phyloP scores from a whole-genome alignment of 2,113 vertebrate genomes.

The Gnathonemus echidnorhynchus region DNA sequence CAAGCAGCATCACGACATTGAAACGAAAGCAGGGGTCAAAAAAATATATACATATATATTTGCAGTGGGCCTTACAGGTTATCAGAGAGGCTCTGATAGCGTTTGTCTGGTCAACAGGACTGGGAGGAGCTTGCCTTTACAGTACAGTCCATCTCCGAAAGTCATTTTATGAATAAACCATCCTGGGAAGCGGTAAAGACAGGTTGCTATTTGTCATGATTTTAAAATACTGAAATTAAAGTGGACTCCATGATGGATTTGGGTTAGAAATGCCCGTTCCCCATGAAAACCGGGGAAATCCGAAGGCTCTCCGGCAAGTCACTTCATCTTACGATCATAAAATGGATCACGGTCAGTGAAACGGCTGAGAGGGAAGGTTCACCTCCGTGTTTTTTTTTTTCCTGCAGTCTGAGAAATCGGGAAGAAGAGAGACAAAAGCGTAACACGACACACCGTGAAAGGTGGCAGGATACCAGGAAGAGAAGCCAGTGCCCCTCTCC shows the following conservation, averaged over 20 bases:
- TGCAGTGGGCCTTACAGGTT: conserved; percentile 21
- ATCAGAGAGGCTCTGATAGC: conserved; percentile 35
- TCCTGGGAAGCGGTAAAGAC: conserved; percentile 52
- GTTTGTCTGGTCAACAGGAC: conserved; percentile 47
- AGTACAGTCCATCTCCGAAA: conserved; percentile 34
- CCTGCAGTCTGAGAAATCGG: not conserved
- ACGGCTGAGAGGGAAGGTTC: not conserved
- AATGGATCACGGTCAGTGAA: conserved; percentile 7
- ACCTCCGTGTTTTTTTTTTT: not conserved
- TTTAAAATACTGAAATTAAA: conserved; percentile 49
- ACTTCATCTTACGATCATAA: conserved; percentile 15
- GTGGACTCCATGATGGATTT: conserved; percentile 36
- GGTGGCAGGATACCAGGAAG: not conserved
- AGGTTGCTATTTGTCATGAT: conserved; percentile 51
- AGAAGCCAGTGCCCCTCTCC: not conserved
- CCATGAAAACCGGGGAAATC: conserved; percentile 5
- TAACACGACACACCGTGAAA: not conserved
- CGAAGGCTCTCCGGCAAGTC: conserved; percentile 40
- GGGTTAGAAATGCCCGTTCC: conserved; percentile 15
- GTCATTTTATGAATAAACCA: conserved; percentile 32
- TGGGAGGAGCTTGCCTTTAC: conserved; percentile 47
- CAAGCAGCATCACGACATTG: not conserved
- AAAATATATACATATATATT: not conserved
- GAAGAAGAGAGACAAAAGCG: not conserved
- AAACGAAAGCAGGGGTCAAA: not conserved